A percentile compares a stretch with the other conserved stretches of the same genome.
phyloP scores from a whole-genome alignment of 2,888 invertebrate genomes.

The Tanypteryx hageni region DNA sequence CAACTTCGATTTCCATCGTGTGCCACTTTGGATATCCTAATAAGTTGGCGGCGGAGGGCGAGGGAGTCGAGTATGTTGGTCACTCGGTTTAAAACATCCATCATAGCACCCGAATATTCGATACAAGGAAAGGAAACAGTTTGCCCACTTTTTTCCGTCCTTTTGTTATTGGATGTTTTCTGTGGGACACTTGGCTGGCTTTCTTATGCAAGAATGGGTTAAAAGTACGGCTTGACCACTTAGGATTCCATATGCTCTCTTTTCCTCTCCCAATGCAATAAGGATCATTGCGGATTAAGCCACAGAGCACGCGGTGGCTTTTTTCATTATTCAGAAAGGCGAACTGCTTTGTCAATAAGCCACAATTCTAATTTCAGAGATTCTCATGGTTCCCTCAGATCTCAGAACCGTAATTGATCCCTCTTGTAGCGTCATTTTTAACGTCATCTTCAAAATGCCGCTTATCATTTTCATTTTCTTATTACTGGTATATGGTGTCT shows the following conservation, averaged over 20 bases:
- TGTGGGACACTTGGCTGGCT: background rate
- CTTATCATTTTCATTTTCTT: background rate
- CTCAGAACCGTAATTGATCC: too few relatives aligned
- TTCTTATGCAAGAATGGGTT: background rate
- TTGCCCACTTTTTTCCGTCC: background rate
- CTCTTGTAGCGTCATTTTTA: too few relatives aligned
- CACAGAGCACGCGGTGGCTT: background rate
- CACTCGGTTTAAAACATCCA: slow-evolving; percentile 1
- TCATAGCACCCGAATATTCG: background rate
- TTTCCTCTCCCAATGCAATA: background rate
- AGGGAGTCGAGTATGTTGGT: background rate
- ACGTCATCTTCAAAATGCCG: background rate
- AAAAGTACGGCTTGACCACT: background rate
- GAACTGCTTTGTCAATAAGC: background rate
- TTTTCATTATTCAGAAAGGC: background rate
- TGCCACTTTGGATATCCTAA: background rate
- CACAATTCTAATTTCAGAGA: background rate
- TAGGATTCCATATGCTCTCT: background rate
- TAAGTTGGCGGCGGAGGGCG: background rate
- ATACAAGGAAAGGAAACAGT: background rate
- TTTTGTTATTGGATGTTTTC: background rate
- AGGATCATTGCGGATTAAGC: background rate
- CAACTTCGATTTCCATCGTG: background rate
- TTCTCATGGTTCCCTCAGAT: background rate
- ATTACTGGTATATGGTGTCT: background rate